Conservation (phyloP, 2,888 invertebrate species). For the Drosophila maculinotata region DNA sequence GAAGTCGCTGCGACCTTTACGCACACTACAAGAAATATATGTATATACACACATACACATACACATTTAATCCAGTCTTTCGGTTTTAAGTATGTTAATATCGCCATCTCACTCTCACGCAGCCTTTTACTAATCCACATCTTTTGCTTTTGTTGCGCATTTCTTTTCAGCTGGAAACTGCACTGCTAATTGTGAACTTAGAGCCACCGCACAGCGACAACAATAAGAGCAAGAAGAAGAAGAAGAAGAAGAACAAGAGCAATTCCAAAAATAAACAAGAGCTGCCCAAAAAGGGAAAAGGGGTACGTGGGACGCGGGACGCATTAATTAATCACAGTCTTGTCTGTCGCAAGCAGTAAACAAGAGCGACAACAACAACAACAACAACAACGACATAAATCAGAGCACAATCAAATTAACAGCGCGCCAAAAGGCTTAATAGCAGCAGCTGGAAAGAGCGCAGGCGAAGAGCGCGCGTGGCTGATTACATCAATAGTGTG, state of each 20-base stretch:
- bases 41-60: not conserved
- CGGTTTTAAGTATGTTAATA: not conserved
- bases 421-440: constrained; percentile 40
- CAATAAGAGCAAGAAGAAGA: constrained; percentile 24
- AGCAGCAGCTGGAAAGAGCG: not conserved
- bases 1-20: constrained; percentile 12
- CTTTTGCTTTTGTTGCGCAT: constrained; percentile 39
- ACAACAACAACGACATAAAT: constrained; percentile 8
- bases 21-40: not conserved
- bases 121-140: constrained; percentile 24
- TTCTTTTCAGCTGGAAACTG: constrained; percentile 76
- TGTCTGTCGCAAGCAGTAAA: constrained; percentile 46
- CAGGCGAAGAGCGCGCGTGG: not conserved
- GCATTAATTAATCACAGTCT: constrained; percentile 79
- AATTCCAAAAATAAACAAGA: constrained; percentile 17
- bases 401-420: constrained; percentile 52
- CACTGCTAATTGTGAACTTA: constrained; percentile 82
- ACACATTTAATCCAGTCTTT: constrained; percentile 16
- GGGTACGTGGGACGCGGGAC: constrained; percentile 51
- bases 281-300: constrained; percentile 28
- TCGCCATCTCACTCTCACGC: not conserved
- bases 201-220: constrained; percentile 40
- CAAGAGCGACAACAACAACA: constrained; percentile 7
- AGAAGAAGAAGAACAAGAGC: constrained; percentile 13
- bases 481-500: too few relatives aligned